Evolutionary conservation across 1,140 invertebrate species (phyloP).

Genomic region (Drosophila littoralis): DNA sequence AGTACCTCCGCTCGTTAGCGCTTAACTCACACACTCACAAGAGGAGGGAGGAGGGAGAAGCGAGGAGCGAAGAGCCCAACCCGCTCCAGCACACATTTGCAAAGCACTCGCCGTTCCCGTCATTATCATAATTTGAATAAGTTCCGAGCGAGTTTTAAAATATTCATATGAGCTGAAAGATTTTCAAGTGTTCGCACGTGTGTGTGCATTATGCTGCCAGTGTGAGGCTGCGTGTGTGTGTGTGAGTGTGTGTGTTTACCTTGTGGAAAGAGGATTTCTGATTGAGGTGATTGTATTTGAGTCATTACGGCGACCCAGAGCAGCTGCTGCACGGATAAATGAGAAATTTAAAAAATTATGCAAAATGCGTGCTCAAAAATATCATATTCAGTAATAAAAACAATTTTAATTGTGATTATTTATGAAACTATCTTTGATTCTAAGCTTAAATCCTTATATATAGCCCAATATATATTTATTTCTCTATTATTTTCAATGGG

Average conservation of each 20-base stretch:
- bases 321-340: slow-evolving; percentile 20
- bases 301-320: slow-evolving; percentile 2
- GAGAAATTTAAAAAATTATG: slow-evolving; percentile 1
- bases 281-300: slow-evolving; percentile 63
- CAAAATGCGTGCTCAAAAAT: neutral
- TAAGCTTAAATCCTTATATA: too few species aligned
- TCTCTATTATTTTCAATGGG: too few species aligned
- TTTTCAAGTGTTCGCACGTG: slow-evolving; percentile 73
- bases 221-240: neutral
- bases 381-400: neutral
- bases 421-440: too few species aligned
- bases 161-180: slow-evolving; percentile 71
- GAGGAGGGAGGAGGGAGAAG: neutral
- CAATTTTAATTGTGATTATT: too few species aligned
- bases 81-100: slow-evolving; percentile 23
- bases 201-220: slow-evolving; percentile 57
- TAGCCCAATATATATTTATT: too few species aligned
- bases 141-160: slow-evolving; percentile 69
- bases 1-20: slow-evolving; percentile 72
- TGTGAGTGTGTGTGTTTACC: slow-evolving; percentile 16
- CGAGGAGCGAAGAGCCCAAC: neutral
- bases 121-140: slow-evolving; percentile 80
- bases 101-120: slow-evolving; percentile 60
- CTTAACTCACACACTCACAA: slow-evolving; percentile 4
- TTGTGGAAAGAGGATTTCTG: slow-evolving; percentile 18